These are phyloP conservation scores for Macropus fuliginosus DNA, from an alignment of 2,797 vertebrate genomes.

Conservation along the genomic window DNA sequence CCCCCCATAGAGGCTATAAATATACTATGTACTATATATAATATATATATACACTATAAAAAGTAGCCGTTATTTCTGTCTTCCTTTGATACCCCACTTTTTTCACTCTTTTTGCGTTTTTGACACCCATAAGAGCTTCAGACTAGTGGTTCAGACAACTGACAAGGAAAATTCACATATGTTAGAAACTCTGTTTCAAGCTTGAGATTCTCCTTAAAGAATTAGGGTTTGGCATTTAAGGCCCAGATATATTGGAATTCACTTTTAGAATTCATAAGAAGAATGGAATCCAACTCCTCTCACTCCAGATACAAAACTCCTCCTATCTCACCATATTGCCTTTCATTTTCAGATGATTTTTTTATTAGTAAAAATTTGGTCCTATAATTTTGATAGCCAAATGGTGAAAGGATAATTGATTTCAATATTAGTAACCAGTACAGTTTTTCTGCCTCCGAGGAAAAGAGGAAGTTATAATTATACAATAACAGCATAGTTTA, in stretches of 20 bases:
- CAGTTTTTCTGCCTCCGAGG: background rate
- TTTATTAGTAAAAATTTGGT: background rate
- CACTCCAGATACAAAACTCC: background rate
- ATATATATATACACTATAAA: no score
- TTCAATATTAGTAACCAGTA: background rate
- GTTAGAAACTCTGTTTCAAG: background rate
- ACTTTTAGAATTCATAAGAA: background rate
- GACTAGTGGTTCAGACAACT: background rate
- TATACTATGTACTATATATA: no score
- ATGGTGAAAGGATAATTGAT: background rate
- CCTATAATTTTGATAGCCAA: background rate
- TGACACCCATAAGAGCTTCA: background rate
- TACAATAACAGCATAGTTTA: background rate
- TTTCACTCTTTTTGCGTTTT: background rate
- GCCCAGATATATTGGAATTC: background rate
- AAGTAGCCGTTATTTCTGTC: background rate
- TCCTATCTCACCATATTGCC: background rate
- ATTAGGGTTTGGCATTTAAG: background rate
- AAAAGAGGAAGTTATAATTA: background rate
- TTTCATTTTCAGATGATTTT: background rate
- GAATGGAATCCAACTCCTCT: background rate
- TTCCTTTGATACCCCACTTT: background rate
- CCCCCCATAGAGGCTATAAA: background rate
- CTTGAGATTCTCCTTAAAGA: background rate
- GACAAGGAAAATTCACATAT: background rate